Evolutionary conservation across 2,113 vertebrate species (phyloP).

Genomic region (Poicephalus gulielmi): DNA sequence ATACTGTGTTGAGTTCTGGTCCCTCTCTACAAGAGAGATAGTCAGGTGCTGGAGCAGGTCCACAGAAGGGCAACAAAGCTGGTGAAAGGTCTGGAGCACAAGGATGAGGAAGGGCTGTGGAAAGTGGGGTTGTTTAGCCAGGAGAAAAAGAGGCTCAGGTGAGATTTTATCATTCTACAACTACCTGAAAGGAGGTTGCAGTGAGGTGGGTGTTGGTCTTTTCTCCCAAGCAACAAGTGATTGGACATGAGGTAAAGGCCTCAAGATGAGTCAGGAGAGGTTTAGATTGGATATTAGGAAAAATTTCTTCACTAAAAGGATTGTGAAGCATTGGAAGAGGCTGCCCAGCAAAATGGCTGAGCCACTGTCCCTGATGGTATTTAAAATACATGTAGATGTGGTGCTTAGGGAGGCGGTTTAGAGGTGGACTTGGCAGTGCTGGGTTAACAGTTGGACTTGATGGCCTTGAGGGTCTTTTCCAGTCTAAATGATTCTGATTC

Average conservation of each 20-base stretch:
- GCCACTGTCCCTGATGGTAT: neutral
- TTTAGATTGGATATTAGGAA: neutral
- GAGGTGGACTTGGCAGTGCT: neutral
- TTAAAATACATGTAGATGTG: neutral
- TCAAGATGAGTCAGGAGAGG: neutral
- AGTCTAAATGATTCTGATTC: neutral
- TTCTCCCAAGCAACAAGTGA: neutral
- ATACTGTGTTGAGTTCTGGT: neutral
- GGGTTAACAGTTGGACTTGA: neutral
- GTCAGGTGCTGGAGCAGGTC: fast-evolving
- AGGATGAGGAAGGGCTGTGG: neutral
- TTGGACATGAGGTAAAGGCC: neutral
- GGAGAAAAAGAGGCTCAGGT: neutral
- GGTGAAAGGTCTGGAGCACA: neutral
- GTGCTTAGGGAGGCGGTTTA: neutral
- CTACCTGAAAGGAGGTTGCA: neutral
- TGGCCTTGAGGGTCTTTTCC: neutral
- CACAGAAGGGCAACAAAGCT: neutral
- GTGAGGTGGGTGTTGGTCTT: neutral
- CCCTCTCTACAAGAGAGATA: neutral
- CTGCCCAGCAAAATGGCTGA: neutral
- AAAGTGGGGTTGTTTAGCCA: neutral
- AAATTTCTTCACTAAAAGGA: neutral
- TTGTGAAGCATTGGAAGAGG: neutral
- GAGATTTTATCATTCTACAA: neutral